Percentiles rank a stretch among this genome's conserved stretches.
These are phyloP conservation scores for Tapera naevia DNA, from an alignment of 2,797 vertebrate genomes.

Conservation along the genomic window DNA sequence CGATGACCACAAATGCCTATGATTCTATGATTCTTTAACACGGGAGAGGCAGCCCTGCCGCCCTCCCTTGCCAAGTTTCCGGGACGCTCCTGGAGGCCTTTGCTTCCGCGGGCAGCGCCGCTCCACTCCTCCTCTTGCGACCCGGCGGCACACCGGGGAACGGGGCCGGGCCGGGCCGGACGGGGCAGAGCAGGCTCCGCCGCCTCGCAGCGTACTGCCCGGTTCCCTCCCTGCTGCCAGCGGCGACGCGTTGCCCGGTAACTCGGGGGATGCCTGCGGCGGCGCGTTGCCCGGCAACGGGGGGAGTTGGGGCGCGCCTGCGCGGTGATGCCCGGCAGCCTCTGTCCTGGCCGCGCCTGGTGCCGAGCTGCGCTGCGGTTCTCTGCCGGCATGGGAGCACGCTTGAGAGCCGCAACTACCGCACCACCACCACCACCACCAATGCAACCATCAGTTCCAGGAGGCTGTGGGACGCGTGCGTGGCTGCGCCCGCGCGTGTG, in stretches of 20 bases:
- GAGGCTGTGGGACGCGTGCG: not conserved
- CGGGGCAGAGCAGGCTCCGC: not conserved
- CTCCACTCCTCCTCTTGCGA: not conserved
- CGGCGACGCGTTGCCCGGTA: not conserved
- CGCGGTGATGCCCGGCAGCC: no score
- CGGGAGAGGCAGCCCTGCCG: not conserved
- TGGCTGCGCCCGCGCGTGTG: not conserved
- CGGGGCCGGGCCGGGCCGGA: not conserved
- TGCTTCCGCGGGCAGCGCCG: not conserved
- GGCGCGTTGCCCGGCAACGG: no score
- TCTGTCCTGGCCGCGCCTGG: no score
- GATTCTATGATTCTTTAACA: no score
- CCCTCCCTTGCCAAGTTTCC: not conserved
- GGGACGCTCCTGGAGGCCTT: no score
- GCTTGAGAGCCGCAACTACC: no score
- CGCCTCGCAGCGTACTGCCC: not conserved
- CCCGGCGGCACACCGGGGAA: no score
- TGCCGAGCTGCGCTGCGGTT: accelerated
- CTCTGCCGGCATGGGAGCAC: not conserved
- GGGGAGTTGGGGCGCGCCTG: not conserved
- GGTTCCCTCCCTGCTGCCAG: not conserved
- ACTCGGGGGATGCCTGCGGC: no score
- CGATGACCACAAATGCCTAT: no score
- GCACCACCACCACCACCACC: no score
- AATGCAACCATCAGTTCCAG: not conserved